A percentile compares a stretch with the other conserved stretches of the same genome.
Evolutionary conservation across 2,888 invertebrate genomes (phyloP).

Genomic region (Netelia fuscicornis): DNA sequence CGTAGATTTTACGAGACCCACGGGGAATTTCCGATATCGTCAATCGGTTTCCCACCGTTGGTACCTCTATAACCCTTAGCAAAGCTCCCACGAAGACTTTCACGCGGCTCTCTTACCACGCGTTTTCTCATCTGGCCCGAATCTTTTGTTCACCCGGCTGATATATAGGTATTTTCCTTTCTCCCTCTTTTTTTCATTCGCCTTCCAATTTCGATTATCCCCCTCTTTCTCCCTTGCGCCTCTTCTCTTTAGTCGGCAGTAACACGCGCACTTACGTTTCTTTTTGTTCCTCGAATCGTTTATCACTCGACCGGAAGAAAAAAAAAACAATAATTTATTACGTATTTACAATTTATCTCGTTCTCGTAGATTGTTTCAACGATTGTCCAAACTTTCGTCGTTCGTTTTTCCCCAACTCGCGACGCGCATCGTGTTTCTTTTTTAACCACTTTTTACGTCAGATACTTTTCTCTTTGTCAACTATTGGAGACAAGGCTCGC

Average conservation of each 20-base stretch:
- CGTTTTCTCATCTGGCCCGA: slow-evolving; percentile 49
- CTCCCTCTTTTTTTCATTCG: background rate
- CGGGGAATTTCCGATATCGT: slow-evolving; percentile 60
- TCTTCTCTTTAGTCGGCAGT: background rate
- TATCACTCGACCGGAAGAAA: background rate
- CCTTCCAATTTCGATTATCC: slow-evolving; percentile 9
- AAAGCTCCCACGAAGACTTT: slow-evolving; percentile 39
- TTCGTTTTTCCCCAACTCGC: background rate
- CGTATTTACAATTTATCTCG: background rate
- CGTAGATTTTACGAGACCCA: slow-evolving; percentile 49
- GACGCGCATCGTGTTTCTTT: slow-evolving; percentile 9
- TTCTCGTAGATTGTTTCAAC: background rate
- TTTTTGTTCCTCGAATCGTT: background rate
- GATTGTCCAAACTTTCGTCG: slow-evolving; percentile 7
- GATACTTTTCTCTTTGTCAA: background rate
- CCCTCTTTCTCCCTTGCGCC: slow-evolving; percentile 7
- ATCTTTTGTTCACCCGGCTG: background rate
- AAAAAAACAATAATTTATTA: background rate
- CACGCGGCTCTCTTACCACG: slow-evolving; percentile 26
- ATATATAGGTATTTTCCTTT: background rate
- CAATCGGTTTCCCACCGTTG: slow-evolving; percentile 32
- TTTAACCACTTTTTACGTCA: slow-evolving; percentile 15
- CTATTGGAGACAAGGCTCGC: slow-evolving; percentile 22
- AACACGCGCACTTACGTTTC: background rate
- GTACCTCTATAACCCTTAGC: background rate